Base-by-base conservation (phyloP, 2,797 vertebrate species). In the Lutjanus argentimaculatus region DNA sequence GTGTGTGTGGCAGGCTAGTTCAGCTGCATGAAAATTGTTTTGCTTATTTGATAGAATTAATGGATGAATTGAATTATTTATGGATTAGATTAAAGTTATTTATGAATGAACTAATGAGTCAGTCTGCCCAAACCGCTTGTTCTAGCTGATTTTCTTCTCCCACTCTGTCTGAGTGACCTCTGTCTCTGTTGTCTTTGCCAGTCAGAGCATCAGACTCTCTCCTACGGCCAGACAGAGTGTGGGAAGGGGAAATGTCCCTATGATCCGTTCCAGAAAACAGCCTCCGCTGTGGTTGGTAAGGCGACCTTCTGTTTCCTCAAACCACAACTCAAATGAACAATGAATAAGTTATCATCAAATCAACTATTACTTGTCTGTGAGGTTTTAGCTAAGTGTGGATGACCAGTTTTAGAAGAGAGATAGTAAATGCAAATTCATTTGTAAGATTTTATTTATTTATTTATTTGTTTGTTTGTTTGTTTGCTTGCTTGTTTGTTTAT, bases 161-260 rank as follows among this genome's bases (percentile, higher is more conserved):
- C 13, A 55, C 4, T 77, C 43, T 49, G 22, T 73, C 52, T 74
- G 55, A 65, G 12, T 89, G 69, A 77, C 36, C 4, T 61, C n/a
- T 84, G 64, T 77, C 57, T 85, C n/a, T 79, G 57, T 77, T 73
- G 75, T 55, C 43, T 74, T 67, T 81, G 69, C 19, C 88, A 97
- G 96, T 91, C 85, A 45, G 96, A 95, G 66, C 90, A 94, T 63
- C 94, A 95, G 88, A 91, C 90, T 13, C 83, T 96, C 14, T 90
- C 87, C 77, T 94, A 94, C 61, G 71, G 93, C 62, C 95, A 96
- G 86, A 96, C 96, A 16, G 96, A 96, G 79, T 95, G 95, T 57
- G 96, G 96, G 25, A 96, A 96, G 79, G 96, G 96, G n/a, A 97
- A 97, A 86, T 96, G 96, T 92, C 95, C 96, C 0, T 97, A 95